These are phyloP conservation scores for Corydoras maculifer DNA, from an alignment of 2,113 vertebrate species.

Conservation along the genomic window DNA sequence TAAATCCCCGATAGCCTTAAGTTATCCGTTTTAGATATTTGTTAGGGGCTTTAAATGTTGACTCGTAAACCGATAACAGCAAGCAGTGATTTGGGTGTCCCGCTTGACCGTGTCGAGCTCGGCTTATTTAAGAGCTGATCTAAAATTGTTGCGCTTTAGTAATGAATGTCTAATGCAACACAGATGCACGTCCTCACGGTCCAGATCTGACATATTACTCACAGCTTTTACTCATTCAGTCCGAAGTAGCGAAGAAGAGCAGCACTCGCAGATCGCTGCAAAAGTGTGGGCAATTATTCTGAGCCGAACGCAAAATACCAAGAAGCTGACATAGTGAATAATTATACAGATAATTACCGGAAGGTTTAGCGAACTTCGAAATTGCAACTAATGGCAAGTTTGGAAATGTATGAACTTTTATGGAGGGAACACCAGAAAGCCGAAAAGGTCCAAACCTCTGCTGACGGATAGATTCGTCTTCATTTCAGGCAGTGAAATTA, in stretches of 20 bases:
- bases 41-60: slow-evolving; percentile 1
- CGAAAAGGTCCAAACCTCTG: background rate
- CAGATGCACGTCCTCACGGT: slow-evolving; percentile 34
- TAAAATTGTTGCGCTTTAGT: slow-evolving; percentile 27
- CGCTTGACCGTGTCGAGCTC: slow-evolving; percentile 7
- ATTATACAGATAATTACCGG: background rate
- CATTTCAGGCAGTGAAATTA: background rate
- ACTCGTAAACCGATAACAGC: slow-evolving; percentile 3
- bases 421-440: background rate
- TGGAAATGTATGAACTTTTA: background rate
- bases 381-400: background rate
- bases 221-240: slow-evolving; percentile 33
- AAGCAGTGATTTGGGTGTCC: slow-evolving; percentile 14
- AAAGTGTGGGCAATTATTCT: slow-evolving; percentile 21
- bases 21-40: background rate
- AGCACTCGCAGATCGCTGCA: slow-evolving; percentile 21
- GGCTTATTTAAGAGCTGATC: slow-evolving; percentile 29
- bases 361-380: slow-evolving; percentile 18
- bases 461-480: background rate
- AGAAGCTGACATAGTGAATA: slow-evolving; percentile 10
- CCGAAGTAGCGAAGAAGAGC: slow-evolving; percentile 16
- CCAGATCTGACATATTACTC: slow-evolving; percentile 27
- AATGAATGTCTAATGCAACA: slow-evolving; percentile 39
- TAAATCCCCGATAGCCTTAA: slow-evolving; percentile 1
- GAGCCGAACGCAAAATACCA: slow-evolving; percentile 24